A percentile compares a stretch with the other conserved stretches of the same genome.
phyloP scores from a whole-genome alignment of 2,797 vertebrate species.

The Craterocephalus amniculus region DNA sequence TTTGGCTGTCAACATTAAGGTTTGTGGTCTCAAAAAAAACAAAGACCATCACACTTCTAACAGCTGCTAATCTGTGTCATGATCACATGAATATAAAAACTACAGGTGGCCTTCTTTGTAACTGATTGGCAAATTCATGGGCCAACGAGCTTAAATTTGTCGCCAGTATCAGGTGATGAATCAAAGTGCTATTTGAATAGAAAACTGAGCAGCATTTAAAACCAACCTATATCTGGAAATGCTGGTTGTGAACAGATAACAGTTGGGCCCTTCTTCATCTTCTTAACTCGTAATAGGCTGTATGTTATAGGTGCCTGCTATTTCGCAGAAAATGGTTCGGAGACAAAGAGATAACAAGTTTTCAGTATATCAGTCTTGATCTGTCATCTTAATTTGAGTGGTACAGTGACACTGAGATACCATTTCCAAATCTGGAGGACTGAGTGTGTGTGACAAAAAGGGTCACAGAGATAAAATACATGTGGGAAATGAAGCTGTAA shows the following conservation, averaged over 20 bases:
- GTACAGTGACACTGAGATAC: background rate
- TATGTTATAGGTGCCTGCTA: background rate
- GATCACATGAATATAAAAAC: background rate
- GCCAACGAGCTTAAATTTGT: conserved; percentile 1
- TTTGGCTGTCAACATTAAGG: background rate
- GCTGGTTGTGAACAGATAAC: background rate
- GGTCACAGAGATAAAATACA: background rate
- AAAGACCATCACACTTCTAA: background rate
- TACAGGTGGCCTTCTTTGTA: background rate
- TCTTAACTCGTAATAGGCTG: background rate
- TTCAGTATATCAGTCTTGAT: conserved; percentile 2
- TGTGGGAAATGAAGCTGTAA: background rate
- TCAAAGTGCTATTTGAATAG: background rate
- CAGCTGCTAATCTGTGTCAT: background rate
- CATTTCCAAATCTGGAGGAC: background rate
- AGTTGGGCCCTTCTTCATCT: background rate
- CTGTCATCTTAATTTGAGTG: background rate
- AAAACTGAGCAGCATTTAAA: background rate
- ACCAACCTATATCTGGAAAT: background rate
- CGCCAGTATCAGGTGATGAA: background rate
- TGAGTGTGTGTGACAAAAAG: background rate
- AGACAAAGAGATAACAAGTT: background rate
- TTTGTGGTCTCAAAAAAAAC: too few species aligned
- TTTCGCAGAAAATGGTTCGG: background rate
- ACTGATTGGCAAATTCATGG: background rate